Evolutionary conservation across 2,113 vertebrate species (phyloP).

Genomic region (Entomyzon cyanotis): DNA sequence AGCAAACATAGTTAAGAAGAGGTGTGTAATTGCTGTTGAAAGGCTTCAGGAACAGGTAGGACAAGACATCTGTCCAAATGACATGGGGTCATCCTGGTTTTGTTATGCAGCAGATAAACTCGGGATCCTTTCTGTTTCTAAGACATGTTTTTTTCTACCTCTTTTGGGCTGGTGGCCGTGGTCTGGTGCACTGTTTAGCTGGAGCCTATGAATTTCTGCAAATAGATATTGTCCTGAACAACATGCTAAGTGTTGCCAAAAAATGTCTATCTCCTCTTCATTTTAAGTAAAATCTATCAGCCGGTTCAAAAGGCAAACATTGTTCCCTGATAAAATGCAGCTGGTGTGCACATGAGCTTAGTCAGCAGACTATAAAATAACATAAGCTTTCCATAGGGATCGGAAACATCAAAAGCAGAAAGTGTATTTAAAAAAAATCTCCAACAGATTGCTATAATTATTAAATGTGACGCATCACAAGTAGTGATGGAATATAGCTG

Average conservation of each 20-base stretch:
- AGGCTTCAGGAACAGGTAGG: neutral
- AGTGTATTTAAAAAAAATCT: neutral
- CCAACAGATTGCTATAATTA: constrained; percentile 34
- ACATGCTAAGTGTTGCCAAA: constrained; percentile 1
- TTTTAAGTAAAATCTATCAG: constrained; percentile 24
- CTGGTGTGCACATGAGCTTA: constrained; percentile 45
- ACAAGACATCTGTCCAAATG: neutral
- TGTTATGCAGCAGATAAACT: neutral
- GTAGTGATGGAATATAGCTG: neutral
- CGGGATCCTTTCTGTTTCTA: neutral
- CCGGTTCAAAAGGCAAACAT: constrained; percentile 28
- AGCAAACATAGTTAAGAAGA: neutral
- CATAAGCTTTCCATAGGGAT: constrained; percentile 2
- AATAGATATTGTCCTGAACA: constrained; percentile 12
- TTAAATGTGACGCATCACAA: neutral
- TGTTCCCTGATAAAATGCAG: constrained; percentile 32
- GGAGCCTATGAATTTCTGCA: neutral
- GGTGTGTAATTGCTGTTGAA: neutral
- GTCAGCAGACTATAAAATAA: constrained; percentile 43
- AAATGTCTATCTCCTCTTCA: neutral
- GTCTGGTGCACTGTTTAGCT: neutral
- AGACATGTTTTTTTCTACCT: accelerated
- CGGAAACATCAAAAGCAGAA: constrained; percentile 46
- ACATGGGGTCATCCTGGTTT: neutral
- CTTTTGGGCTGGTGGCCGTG: neutral